These are phyloP conservation scores for Cranoglanis bouderius DNA, from an alignment of 2,113 vertebrate species.

Conservation along the genomic window DNA sequence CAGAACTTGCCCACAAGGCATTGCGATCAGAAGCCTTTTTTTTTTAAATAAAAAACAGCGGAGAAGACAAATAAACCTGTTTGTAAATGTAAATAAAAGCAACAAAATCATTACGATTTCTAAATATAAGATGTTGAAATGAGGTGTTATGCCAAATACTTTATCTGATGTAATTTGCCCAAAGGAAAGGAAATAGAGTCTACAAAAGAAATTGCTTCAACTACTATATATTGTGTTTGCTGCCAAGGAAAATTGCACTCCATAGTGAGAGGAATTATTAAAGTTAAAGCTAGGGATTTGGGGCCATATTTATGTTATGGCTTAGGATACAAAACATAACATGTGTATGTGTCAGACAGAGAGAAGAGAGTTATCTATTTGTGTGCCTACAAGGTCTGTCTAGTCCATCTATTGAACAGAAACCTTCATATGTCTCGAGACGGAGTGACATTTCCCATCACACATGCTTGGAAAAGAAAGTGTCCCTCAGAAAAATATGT, in stretches of 20 bases:
- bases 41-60: neutral
- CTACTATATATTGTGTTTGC: neutral
- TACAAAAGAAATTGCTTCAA: neutral
- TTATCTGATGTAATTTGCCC: neutral
- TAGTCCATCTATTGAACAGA: neutral
- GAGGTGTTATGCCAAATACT: neutral
- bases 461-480: slow-evolving; percentile 17
- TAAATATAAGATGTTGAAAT: neutral
- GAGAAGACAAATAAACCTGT: neutral
- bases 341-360: neutral
- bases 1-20: neutral
- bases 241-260: neutral
- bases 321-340: neutral
- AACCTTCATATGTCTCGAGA: slow-evolving; percentile 15
- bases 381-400: slow-evolving; percentile 18
- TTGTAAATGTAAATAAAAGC: neutral
- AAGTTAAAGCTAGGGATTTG: neutral
- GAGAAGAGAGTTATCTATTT: neutral
- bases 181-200: neutral
- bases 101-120: neutral
- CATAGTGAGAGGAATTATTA: neutral
- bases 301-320: neutral
- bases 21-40: neutral
- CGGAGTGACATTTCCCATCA: slow-evolving; percentile 29
- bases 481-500: slow-evolving; percentile 28